Conservation (phyloP, 2,113 vertebrate genomes). For the Stercorarius parasiticus region DNA sequence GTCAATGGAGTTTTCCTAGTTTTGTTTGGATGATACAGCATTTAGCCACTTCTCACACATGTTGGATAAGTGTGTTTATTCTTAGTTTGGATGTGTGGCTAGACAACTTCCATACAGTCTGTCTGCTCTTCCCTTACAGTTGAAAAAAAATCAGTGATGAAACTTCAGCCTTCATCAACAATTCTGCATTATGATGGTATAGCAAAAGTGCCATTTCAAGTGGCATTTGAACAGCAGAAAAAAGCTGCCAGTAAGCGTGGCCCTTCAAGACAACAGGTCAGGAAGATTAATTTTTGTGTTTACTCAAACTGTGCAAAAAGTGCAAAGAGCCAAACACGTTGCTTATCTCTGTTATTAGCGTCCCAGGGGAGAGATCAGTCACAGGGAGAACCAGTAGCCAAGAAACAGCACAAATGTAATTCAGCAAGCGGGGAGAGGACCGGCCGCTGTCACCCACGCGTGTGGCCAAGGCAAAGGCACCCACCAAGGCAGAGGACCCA, state of each 20-base stretch:
- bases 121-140: not conserved
- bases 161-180: not conserved
- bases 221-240: not conserved
- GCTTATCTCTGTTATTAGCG: not conserved
- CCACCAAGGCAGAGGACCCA: rapidly evolving
- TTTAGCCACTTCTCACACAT: not conserved
- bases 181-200: not conserved
- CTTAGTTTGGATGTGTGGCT: not conserved
- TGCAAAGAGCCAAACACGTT: not conserved
- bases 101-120: not conserved
- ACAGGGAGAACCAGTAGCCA: not conserved
- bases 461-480: not conserved
- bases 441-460: not conserved
- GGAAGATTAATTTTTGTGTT: not conserved
- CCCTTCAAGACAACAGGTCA: not conserved
- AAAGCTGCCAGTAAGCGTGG: not conserved
- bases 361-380: not conserved
- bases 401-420: not conserved
- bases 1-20: not conserved
- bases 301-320: not conserved
- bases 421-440: not conserved
- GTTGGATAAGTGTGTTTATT: not conserved
- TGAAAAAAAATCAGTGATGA: not conserved
- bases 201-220: not conserved
- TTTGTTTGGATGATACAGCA: not conserved